phyloP scores from a whole-genome alignment of 2,888 invertebrate species.

The Ectemnius cavifrons region DNA sequence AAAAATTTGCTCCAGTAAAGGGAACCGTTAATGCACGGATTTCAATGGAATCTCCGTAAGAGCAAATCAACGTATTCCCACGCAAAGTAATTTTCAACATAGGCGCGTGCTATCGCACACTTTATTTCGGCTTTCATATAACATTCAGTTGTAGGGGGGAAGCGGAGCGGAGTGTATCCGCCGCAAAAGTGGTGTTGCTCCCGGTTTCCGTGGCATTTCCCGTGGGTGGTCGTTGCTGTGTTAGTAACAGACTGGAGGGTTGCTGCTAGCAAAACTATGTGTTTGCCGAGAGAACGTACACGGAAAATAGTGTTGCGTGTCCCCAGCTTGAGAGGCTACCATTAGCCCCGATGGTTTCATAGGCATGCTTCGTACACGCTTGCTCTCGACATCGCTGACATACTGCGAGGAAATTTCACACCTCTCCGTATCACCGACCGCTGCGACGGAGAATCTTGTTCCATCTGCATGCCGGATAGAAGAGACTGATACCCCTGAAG shows the following conservation, averaged over 20 bases:
- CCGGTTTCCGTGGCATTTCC: slow-evolving; percentile 8
- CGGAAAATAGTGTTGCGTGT: slow-evolving; percentile 35
- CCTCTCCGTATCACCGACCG: slow-evolving; percentile 27
- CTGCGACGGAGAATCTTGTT: slow-evolving; percentile 40
- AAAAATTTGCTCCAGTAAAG: too few relatives aligned
- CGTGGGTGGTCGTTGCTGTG: not conserved
- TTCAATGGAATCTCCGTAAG: too few relatives aligned
- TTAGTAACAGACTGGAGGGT: not conserved
- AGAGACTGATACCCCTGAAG: not conserved
- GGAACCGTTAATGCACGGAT: too few relatives aligned
- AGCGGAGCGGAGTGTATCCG: not conserved
- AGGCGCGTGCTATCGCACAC: not conserved
- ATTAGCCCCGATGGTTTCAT: slow-evolving; percentile 54
- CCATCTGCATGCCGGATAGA: slow-evolving; percentile 18
- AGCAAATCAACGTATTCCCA: too few relatives aligned
- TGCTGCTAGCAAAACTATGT: not conserved
- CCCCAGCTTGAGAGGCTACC: slow-evolving; percentile 37
- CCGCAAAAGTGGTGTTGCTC: slow-evolving; percentile 11
- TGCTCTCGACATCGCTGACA: slow-evolving; percentile 51
- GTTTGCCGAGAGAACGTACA: slow-evolving; percentile 7
- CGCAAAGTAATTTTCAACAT: too few relatives aligned
- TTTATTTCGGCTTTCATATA: slow-evolving; percentile 1
- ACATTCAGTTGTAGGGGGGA: not conserved
- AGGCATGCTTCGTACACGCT: slow-evolving; percentile 42
- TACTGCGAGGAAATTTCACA: slow-evolving; percentile 49